Conservation (phyloP, 2,797 vertebrate species). For the Sebastes trivittatus region DNA sequence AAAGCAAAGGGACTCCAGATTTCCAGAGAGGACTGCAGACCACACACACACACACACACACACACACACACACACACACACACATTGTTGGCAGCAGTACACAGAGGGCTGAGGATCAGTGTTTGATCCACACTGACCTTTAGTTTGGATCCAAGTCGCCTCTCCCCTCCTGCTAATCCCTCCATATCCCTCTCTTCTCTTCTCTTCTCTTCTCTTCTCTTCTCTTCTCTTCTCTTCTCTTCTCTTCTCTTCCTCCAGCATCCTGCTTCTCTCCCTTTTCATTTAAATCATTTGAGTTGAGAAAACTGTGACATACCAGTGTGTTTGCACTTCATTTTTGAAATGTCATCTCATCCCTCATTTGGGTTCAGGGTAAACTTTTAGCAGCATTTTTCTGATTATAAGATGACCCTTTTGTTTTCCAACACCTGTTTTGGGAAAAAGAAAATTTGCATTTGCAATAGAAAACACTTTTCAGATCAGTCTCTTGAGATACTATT, state of each 20-base stretch:
- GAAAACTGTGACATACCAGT: not conserved
- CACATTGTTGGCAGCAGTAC: conserved; percentile 49
- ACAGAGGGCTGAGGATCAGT: conserved; percentile 52
- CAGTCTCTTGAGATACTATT: not conserved
- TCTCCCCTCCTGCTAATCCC: conserved; percentile 28
- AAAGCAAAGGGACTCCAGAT: conserved; percentile 4
- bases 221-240: not conserved
- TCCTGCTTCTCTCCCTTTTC: not conserved
- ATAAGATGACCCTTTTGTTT: not conserved
- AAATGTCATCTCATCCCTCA: not conserved
- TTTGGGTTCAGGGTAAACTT: not conserved
- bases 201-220: not conserved
- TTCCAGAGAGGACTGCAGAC: not conserved
- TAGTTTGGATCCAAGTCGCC: conserved; percentile 43
- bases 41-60: not conserved
- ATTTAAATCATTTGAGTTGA: not conserved
- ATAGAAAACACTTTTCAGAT: not conserved
- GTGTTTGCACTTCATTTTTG: not conserved
- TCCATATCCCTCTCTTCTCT: too few relatives aligned
- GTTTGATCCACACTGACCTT: conserved; percentile 64
- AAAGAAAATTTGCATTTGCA: not conserved
- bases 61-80: not conserved
- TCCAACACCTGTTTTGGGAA: not conserved
- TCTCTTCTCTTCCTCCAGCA: not conserved
- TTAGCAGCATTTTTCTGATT: not conserved